Evolutionary conservation across 1,140 invertebrate species (phyloP).

Genomic region (Zaprionus lachaisei): DNA sequence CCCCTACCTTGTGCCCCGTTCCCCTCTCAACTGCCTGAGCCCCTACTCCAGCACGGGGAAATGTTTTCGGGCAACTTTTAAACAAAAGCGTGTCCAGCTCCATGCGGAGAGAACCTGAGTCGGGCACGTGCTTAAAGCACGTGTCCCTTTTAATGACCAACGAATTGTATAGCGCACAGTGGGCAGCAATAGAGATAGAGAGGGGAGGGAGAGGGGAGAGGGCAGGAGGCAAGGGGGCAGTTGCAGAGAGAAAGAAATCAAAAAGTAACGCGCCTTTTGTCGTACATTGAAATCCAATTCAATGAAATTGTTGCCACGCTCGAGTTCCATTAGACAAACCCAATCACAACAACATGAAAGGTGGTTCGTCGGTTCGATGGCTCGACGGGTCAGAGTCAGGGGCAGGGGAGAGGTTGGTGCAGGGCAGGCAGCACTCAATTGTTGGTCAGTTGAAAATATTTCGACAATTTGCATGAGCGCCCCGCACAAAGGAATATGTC

Average conservation of each 20-base stretch:
- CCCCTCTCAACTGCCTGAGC: background rate
- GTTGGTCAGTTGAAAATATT: constrained; percentile 82
- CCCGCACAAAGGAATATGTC: constrained; percentile 76
- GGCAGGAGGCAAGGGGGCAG: background rate
- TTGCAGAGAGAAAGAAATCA: constrained; percentile 55
- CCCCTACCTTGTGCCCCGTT: background rate
- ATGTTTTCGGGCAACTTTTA: constrained; percentile 46
- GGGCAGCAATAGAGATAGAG: background rate
- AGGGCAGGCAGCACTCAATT: constrained; percentile 53
- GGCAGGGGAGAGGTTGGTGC: background rate
- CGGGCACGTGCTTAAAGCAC: constrained; percentile 80
- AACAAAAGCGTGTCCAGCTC: constrained; percentile 63
- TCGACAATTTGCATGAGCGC: constrained; percentile 77
- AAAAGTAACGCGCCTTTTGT: constrained; percentile 60
- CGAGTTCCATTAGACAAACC: constrained; percentile 84
- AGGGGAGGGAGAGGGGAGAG: background rate
- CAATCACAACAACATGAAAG: constrained; percentile 76
- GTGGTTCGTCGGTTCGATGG: constrained; percentile 28
- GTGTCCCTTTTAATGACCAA: constrained; percentile 84
- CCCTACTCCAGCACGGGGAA: background rate
- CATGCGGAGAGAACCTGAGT: constrained; percentile 49
- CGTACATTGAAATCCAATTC: constrained; percentile 83
- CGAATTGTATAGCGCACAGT: constrained; percentile 56
- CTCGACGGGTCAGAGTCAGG: background rate
- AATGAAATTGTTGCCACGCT: constrained; percentile 78